Base-by-base conservation (phyloP, 2,888 invertebrate species). In the Acleris sparsana region DNA sequence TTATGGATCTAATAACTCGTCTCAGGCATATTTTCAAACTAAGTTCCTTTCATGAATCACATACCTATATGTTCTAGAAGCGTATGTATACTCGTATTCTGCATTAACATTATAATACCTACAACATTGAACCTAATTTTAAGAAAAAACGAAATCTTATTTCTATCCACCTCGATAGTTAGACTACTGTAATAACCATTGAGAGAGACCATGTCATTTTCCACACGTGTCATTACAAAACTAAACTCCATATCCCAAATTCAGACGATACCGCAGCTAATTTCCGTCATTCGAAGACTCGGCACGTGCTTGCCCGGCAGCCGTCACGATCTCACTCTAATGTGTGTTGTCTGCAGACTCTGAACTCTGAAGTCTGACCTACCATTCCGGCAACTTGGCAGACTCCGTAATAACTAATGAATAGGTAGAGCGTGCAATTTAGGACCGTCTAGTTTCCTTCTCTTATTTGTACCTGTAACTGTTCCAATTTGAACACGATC, bases 241-340 rank as follows among this genome's bases (percentile, higher is more conserved):
- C 46, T 3, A 46, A 46, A n/a, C 46, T 52, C n/a, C 25, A 11
- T 33, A 53, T 33, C 3, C 43, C 18, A 55, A 43, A 55, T 55
- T 58, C 61, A 29, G 52, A 59, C 64, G 17, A 17, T 55, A 56
- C 53, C 68, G 62, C 57, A 62, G 62, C 68, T 69, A 65, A 72
- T 73, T 71, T 67, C 68, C 18, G 29, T 9, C 51, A 70, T 72
- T 74, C 56, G 67, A 62, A 69, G 70, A 51, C 70, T 70, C 51
- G 46, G 71, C 72, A 74, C 74, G 75, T 75, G 75, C 68, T 56
- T 52, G 55, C 62, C 65, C 67, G 59, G 51, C 52, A 56, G 69
- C 69, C 64, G 62, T 69, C 69, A 69, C 68, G 66, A 66, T 48
- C 51, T 57, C 72, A 69, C 70, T 69, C 67, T 66, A 72, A 75